Base-by-base conservation (phyloP, 2,888 invertebrate species). In the Ormyrus labotus region DNA sequence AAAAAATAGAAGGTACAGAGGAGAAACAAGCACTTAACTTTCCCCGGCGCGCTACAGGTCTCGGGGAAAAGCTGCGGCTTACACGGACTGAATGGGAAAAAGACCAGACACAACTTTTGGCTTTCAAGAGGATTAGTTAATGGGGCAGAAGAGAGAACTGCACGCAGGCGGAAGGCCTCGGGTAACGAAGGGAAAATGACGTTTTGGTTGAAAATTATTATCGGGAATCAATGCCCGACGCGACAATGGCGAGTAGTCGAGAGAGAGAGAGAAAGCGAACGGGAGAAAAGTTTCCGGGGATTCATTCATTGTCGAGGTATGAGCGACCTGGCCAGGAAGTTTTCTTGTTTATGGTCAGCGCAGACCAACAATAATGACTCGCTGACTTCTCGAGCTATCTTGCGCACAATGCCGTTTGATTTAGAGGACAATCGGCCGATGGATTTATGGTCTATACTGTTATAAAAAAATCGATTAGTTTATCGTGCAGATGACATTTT, bases 21-120 rank as follows among this genome's bases (percentile, higher is more conserved):
- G 51, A 78, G 65, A 74, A 74, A 74, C 73, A 73, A 73, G 51
- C 73, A 78, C 77, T 81, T 70, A 70, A 65, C 63, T 81, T 80
- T 76, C 34, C 71, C 58, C 11, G n/a, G 11, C 67, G n/a, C 50
- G 57, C n/a, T 34, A 8, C 13, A 53, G n/a, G 48, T 19, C 19
- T 19, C n/a, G 10, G 63, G 75, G 48, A 71, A 67, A 48, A 45
- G 45, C 61, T 13, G 6, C 10, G 64, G 8, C 55, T 48, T 19
- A 19, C 19, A 19, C 19, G 19, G 53, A 6, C n/a, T 9, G 19
- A 58, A 67, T 61, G 61, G 57, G 69, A 60, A 74, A 64, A 70
- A 57, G 9, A 19, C 8, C 13, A 5, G n/a, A 61, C 57, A 55
- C n/a, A 50, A 34, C 51, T 63, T 69, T 68, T 60, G 48, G 55